Conservation (phyloP, 1,140 invertebrate species). For the Nomia melanderi region DNA sequence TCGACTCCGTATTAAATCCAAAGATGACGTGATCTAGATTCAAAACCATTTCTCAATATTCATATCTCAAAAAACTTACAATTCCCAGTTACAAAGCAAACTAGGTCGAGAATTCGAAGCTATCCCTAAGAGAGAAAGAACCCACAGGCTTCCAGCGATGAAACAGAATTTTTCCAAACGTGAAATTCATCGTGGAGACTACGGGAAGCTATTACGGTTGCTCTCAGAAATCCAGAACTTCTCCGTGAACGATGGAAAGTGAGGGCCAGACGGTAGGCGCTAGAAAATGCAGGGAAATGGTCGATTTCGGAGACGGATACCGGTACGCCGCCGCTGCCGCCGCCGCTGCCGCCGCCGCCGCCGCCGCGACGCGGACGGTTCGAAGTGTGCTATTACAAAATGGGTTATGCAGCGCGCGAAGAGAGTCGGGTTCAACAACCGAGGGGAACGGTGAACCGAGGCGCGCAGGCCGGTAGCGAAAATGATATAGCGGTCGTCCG, state of each 20-base stretch:
- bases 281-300: neutral
- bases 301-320: conserved; percentile 55
- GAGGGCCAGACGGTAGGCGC: conserved; percentile 4
- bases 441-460: conserved; percentile 72
- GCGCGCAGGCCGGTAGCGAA: conserved; percentile 73
- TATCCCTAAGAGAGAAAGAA: too few relatives aligned
- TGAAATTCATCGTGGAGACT: too few relatives aligned
- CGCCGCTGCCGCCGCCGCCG: conserved; percentile 51
- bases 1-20: too few relatives aligned
- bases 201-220: too few relatives aligned
- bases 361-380: conserved; percentile 66
- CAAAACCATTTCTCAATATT: too few relatives aligned
- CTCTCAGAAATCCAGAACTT: too few relatives aligned
- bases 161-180: too few relatives aligned
- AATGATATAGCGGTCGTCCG: conserved; percentile 76
- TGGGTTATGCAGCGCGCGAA: conserved; percentile 79
- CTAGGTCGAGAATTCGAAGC: too few relatives aligned
- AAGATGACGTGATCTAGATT: too few relatives aligned
- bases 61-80: too few relatives aligned
- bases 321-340: conserved; percentile 53
- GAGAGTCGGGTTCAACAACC: conserved; percentile 78
- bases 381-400: conserved; percentile 81
- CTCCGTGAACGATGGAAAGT: neutral
- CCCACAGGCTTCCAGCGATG: too few relatives aligned
- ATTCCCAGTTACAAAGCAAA: too few relatives aligned